Evolutionary conservation across 2,797 vertebrate genomes (phyloP).

Genomic region (Chromis chromis): DNA sequence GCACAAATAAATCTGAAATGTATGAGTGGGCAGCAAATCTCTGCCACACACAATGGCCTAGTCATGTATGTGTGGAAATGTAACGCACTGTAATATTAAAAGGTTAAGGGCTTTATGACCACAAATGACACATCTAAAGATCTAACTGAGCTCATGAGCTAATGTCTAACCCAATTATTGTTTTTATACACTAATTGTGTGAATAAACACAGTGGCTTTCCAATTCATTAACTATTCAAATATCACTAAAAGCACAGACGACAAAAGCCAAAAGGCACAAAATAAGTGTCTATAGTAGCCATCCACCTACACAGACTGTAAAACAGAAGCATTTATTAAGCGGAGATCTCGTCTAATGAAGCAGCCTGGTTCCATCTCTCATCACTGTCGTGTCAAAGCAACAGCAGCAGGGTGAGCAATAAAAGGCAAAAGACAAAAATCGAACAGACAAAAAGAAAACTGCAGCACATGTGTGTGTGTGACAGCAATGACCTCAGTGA

Average conservation of each 20-base stretch:
- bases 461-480: background rate
- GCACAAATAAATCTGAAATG: too few relatives aligned
- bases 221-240: slow-evolving; percentile 6
- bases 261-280: background rate
- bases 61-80: background rate
- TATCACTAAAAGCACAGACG: background rate
- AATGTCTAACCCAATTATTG: slow-evolving; percentile 16
- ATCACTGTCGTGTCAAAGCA: slow-evolving; percentile 3
- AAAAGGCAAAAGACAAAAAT: slow-evolving; percentile 24
- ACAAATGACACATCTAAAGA: slow-evolving; percentile 5
- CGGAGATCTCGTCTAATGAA: slow-evolving; percentile 30
- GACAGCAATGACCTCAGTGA: slow-evolving; percentile 37
- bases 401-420: slow-evolving; percentile 26
- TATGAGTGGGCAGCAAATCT: background rate
- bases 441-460: slow-evolving; percentile 4
- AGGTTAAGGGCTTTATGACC: background rate
- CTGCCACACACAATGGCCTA: background rate
- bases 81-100: too few relatives aligned
- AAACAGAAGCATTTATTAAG: slow-evolving; percentile 21
- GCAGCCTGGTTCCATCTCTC: slow-evolving; percentile 31
- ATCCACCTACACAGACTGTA: slow-evolving; percentile 20
- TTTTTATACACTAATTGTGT: background rate
- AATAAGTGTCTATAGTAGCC: background rate
- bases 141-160: slow-evolving; percentile 20
- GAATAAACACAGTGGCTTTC: slow-evolving; percentile 2